Evolutionary conservation across 2,113 vertebrate species (phyloP), one percentile per base, ranked within the genome.

Genomic region (Dipodomys ordii): DNA sequence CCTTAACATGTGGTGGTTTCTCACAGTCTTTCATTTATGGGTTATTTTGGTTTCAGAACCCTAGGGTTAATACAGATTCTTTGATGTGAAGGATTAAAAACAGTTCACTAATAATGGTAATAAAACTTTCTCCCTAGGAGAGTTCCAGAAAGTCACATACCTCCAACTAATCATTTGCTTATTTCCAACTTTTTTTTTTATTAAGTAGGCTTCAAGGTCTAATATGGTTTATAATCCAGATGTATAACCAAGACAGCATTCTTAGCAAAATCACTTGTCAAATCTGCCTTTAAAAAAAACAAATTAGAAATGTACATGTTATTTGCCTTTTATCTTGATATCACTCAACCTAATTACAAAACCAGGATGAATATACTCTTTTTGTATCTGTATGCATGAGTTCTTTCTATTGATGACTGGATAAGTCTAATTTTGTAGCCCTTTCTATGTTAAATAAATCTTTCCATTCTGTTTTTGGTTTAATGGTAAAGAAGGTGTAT

Each of bases 81-180:
- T 96, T 95, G 94, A 94, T 95, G 90, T 92, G 64, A 76, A n/a
- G 85, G 90, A 96, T 94, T 95, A 94, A 96, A 96, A 94, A 94
- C 88, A 93, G 87, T 87, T 92, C 93, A 90, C 79, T 95, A 93
- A 93, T 93, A 97, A 86, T 90, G 78, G 83, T 88, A 95, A 92
- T 94, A 94, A 93, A 96, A 92, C 64, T 88, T 95, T 90, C 82
- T 96, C 30, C 71, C 67, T 68, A 88, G 95, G 90, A 92, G 96
- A 95, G 91, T 95, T 93, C 95, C 53, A 95, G 85, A 94, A 96
- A 96, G 76, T 88, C 90, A 93, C 83, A 80, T 93, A 81, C 76
- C 68, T 83, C 79, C 81, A 91, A 95, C 72, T 87, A 94, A 86
- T 95, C 85, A 93, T 96, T 96, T 97, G 92, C 95, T 95, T 95